Evolutionary conservation across 2,797 vertebrate genomes (phyloP).

Genomic region (Danio kyathit): DNA sequence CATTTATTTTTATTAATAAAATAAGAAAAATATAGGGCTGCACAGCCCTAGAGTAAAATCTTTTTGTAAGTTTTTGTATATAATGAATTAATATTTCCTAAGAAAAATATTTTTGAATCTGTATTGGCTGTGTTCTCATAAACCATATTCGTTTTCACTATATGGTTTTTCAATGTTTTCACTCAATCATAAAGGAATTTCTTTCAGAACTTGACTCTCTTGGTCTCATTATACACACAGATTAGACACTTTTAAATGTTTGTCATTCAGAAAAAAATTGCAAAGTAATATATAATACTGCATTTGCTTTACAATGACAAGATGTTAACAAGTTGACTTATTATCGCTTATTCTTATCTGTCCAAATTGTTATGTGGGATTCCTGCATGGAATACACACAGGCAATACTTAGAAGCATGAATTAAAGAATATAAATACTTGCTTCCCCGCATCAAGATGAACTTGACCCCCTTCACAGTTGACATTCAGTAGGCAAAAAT

Average conservation of each 20-base stretch:
- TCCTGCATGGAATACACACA: neutral
- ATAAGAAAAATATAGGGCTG: conserved; percentile 71
- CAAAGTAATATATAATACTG: neutral
- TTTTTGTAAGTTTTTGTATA: conserved; percentile 76
- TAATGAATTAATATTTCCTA: conserved; percentile 84
- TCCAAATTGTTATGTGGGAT: neutral
- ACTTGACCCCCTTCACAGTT: neutral
- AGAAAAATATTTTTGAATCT: conserved; percentile 86
- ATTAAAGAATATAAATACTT: neutral
- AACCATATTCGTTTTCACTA: conserved; percentile 65
- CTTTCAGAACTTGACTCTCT: conserved; percentile 72
- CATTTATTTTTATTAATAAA: conserved; percentile 94
- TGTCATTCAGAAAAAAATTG: neutral
- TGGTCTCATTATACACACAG: conserved; percentile 1
- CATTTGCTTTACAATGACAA: neutral
- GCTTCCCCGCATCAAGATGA: neutral
- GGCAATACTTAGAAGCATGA: no score
- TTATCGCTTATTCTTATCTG: neutral
- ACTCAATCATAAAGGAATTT: conserved; percentile 81
- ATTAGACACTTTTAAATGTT: neutral
- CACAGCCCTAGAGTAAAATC: conserved; percentile 74
- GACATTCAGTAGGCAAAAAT: neutral
- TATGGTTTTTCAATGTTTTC: conserved; percentile 79
- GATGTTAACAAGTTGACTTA: conserved; percentile 1
- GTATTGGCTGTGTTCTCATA: conserved; percentile 79